Conservation (phyloP, 2,888 invertebrate genomes). For the Tetramorium bicarinatum region DNA sequence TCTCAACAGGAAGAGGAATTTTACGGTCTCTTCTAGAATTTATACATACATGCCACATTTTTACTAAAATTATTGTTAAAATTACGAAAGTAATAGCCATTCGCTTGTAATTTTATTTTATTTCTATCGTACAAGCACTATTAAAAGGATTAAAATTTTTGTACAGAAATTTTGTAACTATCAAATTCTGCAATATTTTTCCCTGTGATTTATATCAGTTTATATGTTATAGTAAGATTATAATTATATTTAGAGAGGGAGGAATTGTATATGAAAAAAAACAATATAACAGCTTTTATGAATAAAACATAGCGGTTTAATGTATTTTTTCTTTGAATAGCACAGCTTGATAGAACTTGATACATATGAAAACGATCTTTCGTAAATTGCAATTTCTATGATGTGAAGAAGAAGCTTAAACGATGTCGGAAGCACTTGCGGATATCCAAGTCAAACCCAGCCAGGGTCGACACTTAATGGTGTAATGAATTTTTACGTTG, state of each 20-base stretch:
- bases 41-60: neutral
- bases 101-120: neutral
- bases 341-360: neutral
- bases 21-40: neutral
- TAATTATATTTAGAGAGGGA: neutral
- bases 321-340: neutral
- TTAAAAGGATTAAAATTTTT: neutral
- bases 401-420: neutral
- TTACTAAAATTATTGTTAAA: neutral
- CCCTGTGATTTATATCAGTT: neutral
- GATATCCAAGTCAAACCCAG: slow-evolving; percentile 5
- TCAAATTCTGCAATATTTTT: neutral
- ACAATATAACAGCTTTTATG: neutral
- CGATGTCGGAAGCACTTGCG: slow-evolving; percentile 12
- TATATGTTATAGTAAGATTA: neutral
- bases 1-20: neutral
- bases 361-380: neutral
- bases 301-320: neutral
- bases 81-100: neutral
- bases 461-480: slow-evolving; percentile 57
- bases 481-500: slow-evolving; percentile 60
- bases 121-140: neutral
- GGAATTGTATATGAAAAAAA: neutral
- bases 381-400: slow-evolving; percentile 12
- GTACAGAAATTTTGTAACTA: neutral